Conservation (phyloP, 2,797 vertebrate genomes). For the Siniperca obscura region DNA sequence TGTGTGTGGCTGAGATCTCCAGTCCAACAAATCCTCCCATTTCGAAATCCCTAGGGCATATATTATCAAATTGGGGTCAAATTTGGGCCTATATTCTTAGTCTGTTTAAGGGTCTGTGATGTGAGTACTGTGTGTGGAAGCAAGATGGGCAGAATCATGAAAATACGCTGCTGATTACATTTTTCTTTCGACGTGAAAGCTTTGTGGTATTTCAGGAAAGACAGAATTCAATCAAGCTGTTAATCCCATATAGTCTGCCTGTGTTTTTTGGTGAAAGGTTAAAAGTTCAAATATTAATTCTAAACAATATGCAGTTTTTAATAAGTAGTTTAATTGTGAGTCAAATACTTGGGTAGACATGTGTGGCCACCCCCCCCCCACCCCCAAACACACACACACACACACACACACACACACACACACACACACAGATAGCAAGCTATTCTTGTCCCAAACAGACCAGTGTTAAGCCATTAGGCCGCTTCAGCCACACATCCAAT, state of each 20-base stretch:
- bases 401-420: background rate
- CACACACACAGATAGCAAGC: conserved; percentile 50
- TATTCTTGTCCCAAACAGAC: conserved; percentile 74
- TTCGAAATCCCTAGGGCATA: conserved; percentile 1
- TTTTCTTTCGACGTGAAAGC: background rate
- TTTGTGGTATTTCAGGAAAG: background rate
- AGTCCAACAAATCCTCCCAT: conserved; percentile 4
- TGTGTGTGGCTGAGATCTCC: background rate
- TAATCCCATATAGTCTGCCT: background rate
- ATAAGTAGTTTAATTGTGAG: conserved; percentile 8
- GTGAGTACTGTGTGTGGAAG: background rate
- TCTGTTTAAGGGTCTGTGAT: background rate
- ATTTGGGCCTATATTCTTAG: no score
- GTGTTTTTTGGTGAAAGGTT: background rate
- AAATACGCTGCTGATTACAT: background rate
- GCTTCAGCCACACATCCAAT: conserved; percentile 75
- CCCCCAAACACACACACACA: background rate
- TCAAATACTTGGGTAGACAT: conserved; percentile 4
- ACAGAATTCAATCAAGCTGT: background rate
- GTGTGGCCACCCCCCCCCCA: background rate
- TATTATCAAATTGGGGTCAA: background rate
- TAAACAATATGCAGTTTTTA: conserved; percentile 22
- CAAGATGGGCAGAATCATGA: background rate
- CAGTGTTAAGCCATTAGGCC: conserved; percentile 73
- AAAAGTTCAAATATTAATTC: conserved; percentile 34